Base-by-base conservation (phyloP, 2,888 invertebrate genomes). In the Nephrotoma flavescens region DNA sequence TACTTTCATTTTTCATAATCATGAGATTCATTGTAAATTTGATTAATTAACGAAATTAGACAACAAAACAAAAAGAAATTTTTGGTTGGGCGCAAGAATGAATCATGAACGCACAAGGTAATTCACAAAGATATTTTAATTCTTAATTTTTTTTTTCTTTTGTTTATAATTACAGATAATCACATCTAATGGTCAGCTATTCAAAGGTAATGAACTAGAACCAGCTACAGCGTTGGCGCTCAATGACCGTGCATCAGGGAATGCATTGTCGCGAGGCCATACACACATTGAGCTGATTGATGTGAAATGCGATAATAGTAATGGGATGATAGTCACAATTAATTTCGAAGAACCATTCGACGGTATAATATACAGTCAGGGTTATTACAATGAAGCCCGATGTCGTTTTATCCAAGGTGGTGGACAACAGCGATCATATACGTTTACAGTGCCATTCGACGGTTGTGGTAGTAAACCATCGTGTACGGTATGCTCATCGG, bases 351-450 rank as follows among this genome's bases (percentile, higher is more conserved):
- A 94, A 87, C 92, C 94, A 0, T 95, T 94, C 89, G 93, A 94
- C 89, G 95, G 95, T n/a, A 92, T 95, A 45, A 94, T 95, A 87
- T 95, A 95, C 92, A 95, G 95, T 90, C 95, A 95, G 89, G 95
- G 95, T 11, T 93, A 93, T 88, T 93, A 94, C 89, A 93, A 92
- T 88, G 94, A 95, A 90, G 93, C 94, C 12, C 93, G 93, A 88
- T 95, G 95, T 93, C 95, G 94, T 90, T 95, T 94, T 89, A 94
- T 95, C 7, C 91, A 93, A 31, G 91, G 93, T 2, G 94, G 94
- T 85, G 93, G 93, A 86, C 93, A 93, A 87, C 92, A 93, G 87
- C 92, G 93, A 0, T 91, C 92, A n/a, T 95, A 93, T 90, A 92
- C 92, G 0, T 95, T 95, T 91, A 90, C 92, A 88, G 94, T 95